Percentiles rank a stretch among this genome's conserved stretches.
These are phyloP conservation scores for Halocynthia aurantium DNA, from an alignment of 23 tunicate genomes.

Conservation along the genomic window DNA sequence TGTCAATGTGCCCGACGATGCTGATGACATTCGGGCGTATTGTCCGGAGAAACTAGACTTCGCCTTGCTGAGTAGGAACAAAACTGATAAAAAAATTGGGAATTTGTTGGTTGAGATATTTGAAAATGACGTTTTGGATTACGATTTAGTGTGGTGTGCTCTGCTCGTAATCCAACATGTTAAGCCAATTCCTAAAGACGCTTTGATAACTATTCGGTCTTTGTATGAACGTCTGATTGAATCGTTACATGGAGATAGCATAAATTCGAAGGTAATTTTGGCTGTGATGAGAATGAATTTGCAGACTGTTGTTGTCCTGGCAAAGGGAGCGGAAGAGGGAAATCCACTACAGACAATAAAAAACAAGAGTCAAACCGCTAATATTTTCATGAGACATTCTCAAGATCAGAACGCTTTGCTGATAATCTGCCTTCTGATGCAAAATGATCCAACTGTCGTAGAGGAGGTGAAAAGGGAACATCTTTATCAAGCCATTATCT, in stretches of 20 bases:
- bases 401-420: slow-evolving; percentile 5
- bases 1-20: slow-evolving; percentile 29
- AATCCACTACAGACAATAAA: not conserved
- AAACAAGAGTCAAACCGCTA: not conserved
- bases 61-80: slow-evolving; percentile 24
- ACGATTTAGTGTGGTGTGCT: slow-evolving; percentile 34
- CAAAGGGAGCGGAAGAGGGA: not conserved
- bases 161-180: slow-evolving; percentile 30
- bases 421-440: not conserved
- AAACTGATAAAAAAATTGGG: slow-evolving; percentile 8
- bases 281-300: slow-evolving; percentile 19
- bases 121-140: not conserved
- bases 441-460: not conserved
- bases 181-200: slow-evolving; percentile 2
- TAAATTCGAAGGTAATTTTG: not conserved
- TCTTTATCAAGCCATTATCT: not conserved
- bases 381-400: not conserved
- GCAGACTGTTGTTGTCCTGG: not conserved
- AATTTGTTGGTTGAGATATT: slow-evolving; percentile 25
- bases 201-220: not conserved
- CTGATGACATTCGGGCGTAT: slow-evolving; percentile 7
- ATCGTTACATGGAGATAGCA: not conserved
- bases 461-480: not conserved
- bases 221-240: not conserved
- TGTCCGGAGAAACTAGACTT: slow-evolving; percentile 36